Evolutionary conservation across 1,140 invertebrate species (phyloP).

Genomic region (Phymorhynchus buccinoides): DNA sequence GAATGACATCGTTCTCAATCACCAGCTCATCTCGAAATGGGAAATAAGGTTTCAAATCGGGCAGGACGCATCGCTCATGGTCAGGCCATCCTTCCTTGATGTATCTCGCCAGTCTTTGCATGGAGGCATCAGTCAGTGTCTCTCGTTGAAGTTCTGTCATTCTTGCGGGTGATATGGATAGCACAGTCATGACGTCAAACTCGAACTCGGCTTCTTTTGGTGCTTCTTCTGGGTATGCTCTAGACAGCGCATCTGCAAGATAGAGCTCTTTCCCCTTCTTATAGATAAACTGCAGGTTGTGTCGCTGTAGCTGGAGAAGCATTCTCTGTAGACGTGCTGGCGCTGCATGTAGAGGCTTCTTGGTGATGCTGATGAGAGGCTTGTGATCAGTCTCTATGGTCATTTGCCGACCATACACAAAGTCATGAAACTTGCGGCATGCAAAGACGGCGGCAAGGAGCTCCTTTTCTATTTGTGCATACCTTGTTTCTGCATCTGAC

Average conservation of each 20-base stretch:
- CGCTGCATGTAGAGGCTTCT: constrained; percentile 22
- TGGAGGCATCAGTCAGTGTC: background rate
- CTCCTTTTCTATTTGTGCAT: constrained; percentile 75
- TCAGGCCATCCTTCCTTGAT: background rate
- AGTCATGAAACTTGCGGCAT: constrained; percentile 75
- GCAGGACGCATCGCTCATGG: background rate
- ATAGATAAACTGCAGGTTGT: constrained; percentile 55
- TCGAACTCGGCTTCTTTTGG: background rate
- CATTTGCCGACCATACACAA: constrained; percentile 63
- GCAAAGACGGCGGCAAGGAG: constrained; percentile 75
- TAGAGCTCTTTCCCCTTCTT: constrained; percentile 42
- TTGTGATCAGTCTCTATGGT: constrained; percentile 50
- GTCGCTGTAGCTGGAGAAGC: constrained; percentile 39
- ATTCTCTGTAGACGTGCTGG: constrained; percentile 47
- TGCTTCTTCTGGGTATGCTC: background rate
- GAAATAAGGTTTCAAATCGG: background rate
- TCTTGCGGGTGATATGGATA: too few relatives aligned
- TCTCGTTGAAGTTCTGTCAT: background rate
- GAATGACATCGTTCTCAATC: background rate
- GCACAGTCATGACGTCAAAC: background rate
- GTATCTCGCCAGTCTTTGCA: background rate
- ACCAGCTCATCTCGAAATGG: background rate
- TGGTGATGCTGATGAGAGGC: constrained; percentile 41
- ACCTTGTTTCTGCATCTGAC: constrained; percentile 70
- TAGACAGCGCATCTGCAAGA: constrained; percentile 40